Conservation (phyloP, 2,797 vertebrate species). For the Harpagifer antarcticus region DNA sequence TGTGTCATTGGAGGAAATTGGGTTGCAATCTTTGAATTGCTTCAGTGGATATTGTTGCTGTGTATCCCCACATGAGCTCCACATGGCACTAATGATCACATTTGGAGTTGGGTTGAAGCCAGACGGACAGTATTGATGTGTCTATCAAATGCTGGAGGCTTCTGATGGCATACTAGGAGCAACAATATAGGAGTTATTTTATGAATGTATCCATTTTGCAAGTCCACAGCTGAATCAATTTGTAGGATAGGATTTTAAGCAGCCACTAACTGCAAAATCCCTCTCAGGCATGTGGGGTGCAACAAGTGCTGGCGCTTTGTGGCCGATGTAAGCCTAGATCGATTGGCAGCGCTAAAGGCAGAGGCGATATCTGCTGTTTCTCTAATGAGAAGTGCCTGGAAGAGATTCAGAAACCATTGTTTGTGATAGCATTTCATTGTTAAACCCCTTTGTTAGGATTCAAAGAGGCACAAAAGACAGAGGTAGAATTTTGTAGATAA, state of each 20-base stretch:
- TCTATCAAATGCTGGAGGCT: neutral
- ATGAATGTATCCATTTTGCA: neutral
- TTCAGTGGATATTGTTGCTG: neutral
- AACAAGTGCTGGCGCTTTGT: constrained; percentile 24
- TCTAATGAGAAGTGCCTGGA: constrained; percentile 1
- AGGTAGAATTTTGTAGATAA: neutral
- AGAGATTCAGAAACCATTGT: neutral
- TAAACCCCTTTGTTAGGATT: neutral
- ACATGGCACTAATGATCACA: constrained; percentile 19
- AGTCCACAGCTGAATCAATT: constrained; percentile 5
- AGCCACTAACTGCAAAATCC: neutral
- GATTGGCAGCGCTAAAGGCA: neutral
- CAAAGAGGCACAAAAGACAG: neutral
- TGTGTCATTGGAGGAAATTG: neutral
- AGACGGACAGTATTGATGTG: neutral
- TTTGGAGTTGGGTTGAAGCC: constrained; percentile 1
- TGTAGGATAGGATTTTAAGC: constrained; percentile 2
- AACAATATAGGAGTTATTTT: constrained; percentile 6
- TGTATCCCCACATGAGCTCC: constrained; percentile 12
- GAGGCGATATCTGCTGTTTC: neutral
- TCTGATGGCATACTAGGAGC: neutral
- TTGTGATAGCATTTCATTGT: constrained; percentile 3
- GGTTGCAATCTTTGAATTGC: too few species aligned
- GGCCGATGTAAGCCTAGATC: constrained; percentile 5
- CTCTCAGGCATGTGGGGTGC: constrained; percentile 12